A percentile compares a stretch with the other conserved stretches of the same genome.
phyloP scores from a whole-genome alignment of 2,797 vertebrate genomes.

The Monodelphis domestica region DNA sequence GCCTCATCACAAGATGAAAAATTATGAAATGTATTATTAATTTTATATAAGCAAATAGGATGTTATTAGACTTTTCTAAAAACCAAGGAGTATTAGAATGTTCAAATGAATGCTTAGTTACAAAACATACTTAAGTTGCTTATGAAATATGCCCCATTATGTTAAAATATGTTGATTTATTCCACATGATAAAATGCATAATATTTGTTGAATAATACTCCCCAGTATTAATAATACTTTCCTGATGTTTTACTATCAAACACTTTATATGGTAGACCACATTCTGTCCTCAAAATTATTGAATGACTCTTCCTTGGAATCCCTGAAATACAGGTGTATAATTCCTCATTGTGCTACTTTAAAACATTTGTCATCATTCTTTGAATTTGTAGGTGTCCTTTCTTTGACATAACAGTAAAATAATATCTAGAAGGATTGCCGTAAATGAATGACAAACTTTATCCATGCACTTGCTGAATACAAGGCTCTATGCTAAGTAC shows the following conservation, averaged over 20 bases:
- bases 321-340: not conserved
- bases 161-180: conserved; percentile 37
- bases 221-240: not conserved
- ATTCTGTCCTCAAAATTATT: not conserved
- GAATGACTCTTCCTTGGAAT: not conserved
- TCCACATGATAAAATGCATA: conserved; percentile 9
- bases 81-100: not conserved
- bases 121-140: not conserved
- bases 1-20: not conserved
- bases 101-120: conserved; percentile 10
- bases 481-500: not conserved
- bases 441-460: not conserved
- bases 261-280: not conserved
- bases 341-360: conserved; percentile 16
- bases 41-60: not conserved
- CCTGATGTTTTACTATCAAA: not conserved
- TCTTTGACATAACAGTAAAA: not conserved
- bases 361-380: conserved; percentile 40
- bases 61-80: not conserved
- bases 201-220: not conserved
- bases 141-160: conserved; percentile 35
- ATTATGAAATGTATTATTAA: not conserved
- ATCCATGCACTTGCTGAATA: not conserved
- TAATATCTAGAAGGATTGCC: not conserved
- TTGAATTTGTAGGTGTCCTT: not conserved